Percentiles rank a stretch among this genome's conserved stretches.
phyloP scores from a whole-genome alignment of 2,888 invertebrate genomes.

The Trileptium ribeirensis region DNA sequence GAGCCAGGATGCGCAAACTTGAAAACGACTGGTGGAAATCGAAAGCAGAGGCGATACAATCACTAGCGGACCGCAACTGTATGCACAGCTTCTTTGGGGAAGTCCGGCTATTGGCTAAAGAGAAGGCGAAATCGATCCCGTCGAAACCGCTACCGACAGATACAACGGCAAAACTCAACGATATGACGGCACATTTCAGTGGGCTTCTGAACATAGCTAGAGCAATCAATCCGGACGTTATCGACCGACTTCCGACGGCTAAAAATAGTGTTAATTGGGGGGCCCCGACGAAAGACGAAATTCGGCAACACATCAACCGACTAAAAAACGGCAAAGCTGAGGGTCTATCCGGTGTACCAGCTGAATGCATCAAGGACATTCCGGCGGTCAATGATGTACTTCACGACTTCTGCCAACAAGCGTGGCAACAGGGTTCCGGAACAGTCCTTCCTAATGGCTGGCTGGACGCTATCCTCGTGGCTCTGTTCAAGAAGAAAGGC shows the following conservation, averaged over 20 bases:
- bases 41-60: no score
- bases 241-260: not conserved
- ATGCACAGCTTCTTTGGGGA: no score
- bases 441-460: not conserved
- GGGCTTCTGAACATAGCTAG: not conserved
- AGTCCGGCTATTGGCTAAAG: no score
- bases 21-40: no score
- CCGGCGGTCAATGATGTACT: not conserved
- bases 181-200: not conserved
- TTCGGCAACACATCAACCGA: not conserved
- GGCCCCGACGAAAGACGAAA: not conserved
- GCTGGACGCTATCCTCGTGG: not conserved
- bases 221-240: not conserved
- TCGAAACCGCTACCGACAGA: no score
- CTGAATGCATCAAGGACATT: not conserved
- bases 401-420: not conserved
- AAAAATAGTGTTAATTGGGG: not conserved
- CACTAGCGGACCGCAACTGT: no score
- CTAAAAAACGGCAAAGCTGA: conserved; percentile 4
- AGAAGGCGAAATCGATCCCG: no score
- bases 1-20: no score
- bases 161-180: no score
- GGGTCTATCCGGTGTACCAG: not conserved
- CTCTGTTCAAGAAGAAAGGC: not conserved
- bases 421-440: not conserved